These are phyloP conservation scores for Conchocele bisecta DNA, from an alignment of 2,888 invertebrate genomes.

Conservation along the genomic window DNA sequence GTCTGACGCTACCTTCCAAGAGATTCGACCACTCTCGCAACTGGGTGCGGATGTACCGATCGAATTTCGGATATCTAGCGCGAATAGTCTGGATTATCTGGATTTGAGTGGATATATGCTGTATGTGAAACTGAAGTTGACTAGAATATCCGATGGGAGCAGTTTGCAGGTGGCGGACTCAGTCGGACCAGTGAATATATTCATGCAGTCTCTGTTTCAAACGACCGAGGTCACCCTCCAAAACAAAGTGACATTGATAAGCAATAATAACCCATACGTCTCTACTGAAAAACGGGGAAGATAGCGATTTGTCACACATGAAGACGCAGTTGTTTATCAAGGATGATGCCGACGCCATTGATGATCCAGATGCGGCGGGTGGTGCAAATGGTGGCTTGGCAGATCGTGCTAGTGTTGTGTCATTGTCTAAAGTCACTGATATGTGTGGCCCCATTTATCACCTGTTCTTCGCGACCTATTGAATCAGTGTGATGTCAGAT, in stretches of 20 bases:
- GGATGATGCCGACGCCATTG: constrained; percentile 27
- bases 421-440: not conserved
- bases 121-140: constrained; percentile 33
- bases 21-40: constrained; percentile 17
- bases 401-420: constrained; percentile 5
- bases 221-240: constrained; percentile 48
- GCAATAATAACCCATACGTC: constrained; percentile 42
- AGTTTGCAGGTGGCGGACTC: constrained; percentile 16
- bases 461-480: constrained; percentile 19
- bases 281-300: constrained; percentile 31
- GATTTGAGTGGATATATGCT: constrained; percentile 37
- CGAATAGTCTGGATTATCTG: constrained; percentile 40
- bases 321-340: constrained; percentile 16
- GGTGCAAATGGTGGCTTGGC: constrained; percentile 4
- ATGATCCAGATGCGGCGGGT: constrained; percentile 25
- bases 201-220: constrained; percentile 43
- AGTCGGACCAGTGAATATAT: constrained; percentile 44
- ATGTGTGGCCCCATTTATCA: constrained; percentile 20
- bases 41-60: constrained; percentile 18
- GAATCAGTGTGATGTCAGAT: constrained; percentile 21
- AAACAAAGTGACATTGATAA: constrained; percentile 34
- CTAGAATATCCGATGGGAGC: constrained; percentile 26
- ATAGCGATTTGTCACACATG: constrained; percentile 26
- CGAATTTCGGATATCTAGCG: constrained; percentile 38
- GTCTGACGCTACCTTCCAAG: constrained; percentile 25